Evolutionary conservation across 2,797 vertebrate genomes (phyloP).

Genomic region (Rhadinocentrus ornatus): DNA sequence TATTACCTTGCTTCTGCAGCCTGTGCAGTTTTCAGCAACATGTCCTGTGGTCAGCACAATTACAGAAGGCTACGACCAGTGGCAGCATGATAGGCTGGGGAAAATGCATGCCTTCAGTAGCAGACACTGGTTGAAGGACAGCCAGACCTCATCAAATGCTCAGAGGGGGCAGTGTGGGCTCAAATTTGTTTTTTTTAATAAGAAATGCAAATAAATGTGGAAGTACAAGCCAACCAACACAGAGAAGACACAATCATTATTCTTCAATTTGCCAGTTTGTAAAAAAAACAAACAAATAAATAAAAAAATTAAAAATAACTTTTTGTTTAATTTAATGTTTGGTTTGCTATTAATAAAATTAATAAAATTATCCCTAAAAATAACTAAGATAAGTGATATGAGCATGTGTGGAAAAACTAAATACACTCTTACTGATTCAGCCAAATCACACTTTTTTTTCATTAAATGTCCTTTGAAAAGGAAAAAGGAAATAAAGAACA

Average conservation of each 20-base stretch:
- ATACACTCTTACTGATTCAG: no score
- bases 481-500: no score
- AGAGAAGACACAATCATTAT: not conserved
- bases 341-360: no score
- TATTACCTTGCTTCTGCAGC: slow-evolving; percentile 35
- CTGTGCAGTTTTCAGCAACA: slow-evolving; percentile 42
- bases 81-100: slow-evolving; percentile 46
- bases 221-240: not conserved
- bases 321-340: no score
- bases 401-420: no score
- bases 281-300: no score
- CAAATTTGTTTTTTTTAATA: slow-evolving; percentile 1
- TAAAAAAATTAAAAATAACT: no score
- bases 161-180: slow-evolving; percentile 15
- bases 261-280: no score
- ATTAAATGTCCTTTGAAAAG: no score
- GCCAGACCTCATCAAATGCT: slow-evolving; percentile 56
- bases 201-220: not conserved
- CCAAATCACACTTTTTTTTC: no score
- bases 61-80: slow-evolving; percentile 46
- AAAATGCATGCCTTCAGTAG: slow-evolving; percentile 57
- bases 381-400: no score
- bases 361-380: no score
- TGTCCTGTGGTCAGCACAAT: slow-evolving; percentile 71
- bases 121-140: slow-evolving; percentile 68